A percentile compares a stretch with the other conserved stretches of the same genome.
Evolutionary conservation across 2,888 invertebrate species (phyloP).

Genomic region (Drosophila affinis): DNA sequence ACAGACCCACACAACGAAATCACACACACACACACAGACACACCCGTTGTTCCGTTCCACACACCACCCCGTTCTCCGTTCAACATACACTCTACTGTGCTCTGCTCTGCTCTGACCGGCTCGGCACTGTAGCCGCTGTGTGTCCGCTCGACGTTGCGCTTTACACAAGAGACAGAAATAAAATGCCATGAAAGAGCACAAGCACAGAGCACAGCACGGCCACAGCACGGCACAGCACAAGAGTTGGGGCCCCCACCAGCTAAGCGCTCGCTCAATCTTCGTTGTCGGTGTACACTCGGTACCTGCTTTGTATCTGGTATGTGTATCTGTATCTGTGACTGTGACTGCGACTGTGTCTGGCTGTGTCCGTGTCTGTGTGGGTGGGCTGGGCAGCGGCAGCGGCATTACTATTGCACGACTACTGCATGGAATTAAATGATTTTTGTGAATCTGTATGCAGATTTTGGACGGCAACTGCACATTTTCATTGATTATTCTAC

Average conservation of each 20-base stretch:
- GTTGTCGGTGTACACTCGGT: slow-evolving; percentile 54
- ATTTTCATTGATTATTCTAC: slow-evolving; percentile 1
- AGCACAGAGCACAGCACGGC: neutral
- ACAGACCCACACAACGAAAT: slow-evolving; percentile 24
- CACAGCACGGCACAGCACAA: neutral
- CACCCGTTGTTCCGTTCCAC: neutral
- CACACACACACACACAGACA: slow-evolving; percentile 27
- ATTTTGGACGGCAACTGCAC: slow-evolving; percentile 8
- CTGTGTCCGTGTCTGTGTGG: slow-evolving; percentile 33
- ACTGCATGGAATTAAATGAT: slow-evolving; percentile 31
- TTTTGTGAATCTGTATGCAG: slow-evolving; percentile 10
- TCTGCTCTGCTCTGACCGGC: slow-evolving; percentile 44
- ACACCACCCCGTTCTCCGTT: slow-evolving; percentile 3
- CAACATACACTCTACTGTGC: slow-evolving; percentile 46
- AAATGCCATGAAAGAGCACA: slow-evolving; percentile 71
- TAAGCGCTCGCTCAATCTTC: slow-evolving; percentile 78
- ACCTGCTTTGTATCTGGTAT: neutral
- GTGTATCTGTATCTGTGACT: slow-evolving; percentile 10
- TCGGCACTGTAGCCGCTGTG: slow-evolving; percentile 53
- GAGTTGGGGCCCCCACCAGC: slow-evolving; percentile 33
- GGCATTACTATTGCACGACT: slow-evolving; percentile 42
- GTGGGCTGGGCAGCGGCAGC: slow-evolving; percentile 55
- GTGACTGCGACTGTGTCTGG: slow-evolving; percentile 1
- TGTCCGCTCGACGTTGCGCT: slow-evolving; percentile 73
- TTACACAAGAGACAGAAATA: slow-evolving; percentile 81